Percentiles rank a stretch among this genome's conserved stretches.
Evolutionary conservation across 2,113 vertebrate genomes (phyloP).

Genomic region (Telmatochromis sp.): DNA sequence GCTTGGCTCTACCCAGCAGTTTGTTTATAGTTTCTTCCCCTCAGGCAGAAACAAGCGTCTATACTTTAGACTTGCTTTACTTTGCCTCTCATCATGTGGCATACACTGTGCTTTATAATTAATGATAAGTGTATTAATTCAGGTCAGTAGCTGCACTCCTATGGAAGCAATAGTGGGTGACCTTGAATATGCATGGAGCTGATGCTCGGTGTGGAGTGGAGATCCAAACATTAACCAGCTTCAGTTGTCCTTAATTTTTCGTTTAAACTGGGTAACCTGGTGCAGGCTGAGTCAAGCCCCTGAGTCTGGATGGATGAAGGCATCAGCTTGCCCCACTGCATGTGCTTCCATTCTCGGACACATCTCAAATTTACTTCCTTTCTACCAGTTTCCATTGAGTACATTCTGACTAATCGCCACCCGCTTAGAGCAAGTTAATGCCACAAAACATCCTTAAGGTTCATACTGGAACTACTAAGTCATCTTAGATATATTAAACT

Average conservation of each 20-base stretch:
- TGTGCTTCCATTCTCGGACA: neutral
- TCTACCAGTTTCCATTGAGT: neutral
- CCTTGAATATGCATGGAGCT: constrained; percentile 13
- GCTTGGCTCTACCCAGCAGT: neutral
- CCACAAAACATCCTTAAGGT: neutral
- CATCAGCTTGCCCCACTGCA: neutral
- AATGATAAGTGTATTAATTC: neutral
- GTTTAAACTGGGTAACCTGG: neutral
- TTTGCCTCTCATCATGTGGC: neutral
- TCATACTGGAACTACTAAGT: neutral
- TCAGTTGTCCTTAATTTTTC: neutral
- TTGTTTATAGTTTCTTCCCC: neutral
- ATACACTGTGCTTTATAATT: neutral
- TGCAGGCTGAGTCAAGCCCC: neutral
- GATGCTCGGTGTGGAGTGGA: neutral
- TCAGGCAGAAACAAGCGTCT: neutral
- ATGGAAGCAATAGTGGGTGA: neutral
- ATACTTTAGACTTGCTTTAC: neutral
- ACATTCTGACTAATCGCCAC: neutral
- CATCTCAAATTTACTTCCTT: accelerated
- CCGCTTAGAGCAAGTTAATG: neutral
- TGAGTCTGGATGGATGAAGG: neutral
- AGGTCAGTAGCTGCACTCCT: neutral
- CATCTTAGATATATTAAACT: neutral
- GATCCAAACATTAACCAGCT: neutral